Evolutionary conservation across 2,888 invertebrate genomes (phyloP).

Genomic region (Dryadula phaetusa): DNA sequence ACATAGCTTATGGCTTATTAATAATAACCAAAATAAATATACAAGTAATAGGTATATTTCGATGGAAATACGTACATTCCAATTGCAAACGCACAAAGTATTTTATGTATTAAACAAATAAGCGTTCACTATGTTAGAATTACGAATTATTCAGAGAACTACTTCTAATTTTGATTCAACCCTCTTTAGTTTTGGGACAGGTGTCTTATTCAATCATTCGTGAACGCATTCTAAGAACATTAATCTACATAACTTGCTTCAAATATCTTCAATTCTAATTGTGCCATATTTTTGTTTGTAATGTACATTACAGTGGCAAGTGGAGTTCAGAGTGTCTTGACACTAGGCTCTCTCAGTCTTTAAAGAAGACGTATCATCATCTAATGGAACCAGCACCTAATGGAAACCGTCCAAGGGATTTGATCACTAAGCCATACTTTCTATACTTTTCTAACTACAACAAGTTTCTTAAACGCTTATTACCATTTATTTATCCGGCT

Average conservation of each 20-base stretch:
- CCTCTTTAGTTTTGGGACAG: conserved; percentile 25
- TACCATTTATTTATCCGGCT: too few relatives aligned
- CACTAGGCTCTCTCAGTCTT: too few relatives aligned
- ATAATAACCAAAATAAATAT: too few relatives aligned
- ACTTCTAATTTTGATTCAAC: conserved; percentile 21
- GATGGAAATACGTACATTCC: background rate
- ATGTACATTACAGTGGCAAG: too few relatives aligned
- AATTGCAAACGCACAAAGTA: background rate
- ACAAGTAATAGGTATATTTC: too few relatives aligned
- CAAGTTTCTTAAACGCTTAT: too few relatives aligned
- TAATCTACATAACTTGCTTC: conserved; percentile 18
- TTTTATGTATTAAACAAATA: conserved; percentile 7
- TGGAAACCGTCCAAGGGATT: too few relatives aligned
- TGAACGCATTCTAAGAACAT: conserved; percentile 13
- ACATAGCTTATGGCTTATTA: too few relatives aligned
- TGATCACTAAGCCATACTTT: too few relatives aligned
- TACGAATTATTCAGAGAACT: conserved; percentile 13
- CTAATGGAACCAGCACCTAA: too few relatives aligned
- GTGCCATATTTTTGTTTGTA: background rate
- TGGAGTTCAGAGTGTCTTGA: background rate
- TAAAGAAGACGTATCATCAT: too few relatives aligned
- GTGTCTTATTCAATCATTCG: conserved; percentile 26
- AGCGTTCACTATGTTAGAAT: background rate
- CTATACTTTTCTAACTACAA: too few relatives aligned
- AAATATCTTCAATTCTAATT: background rate